Base-by-base conservation (phyloP, 2,888 invertebrate species). In the Druceiella hillmani region DNA sequence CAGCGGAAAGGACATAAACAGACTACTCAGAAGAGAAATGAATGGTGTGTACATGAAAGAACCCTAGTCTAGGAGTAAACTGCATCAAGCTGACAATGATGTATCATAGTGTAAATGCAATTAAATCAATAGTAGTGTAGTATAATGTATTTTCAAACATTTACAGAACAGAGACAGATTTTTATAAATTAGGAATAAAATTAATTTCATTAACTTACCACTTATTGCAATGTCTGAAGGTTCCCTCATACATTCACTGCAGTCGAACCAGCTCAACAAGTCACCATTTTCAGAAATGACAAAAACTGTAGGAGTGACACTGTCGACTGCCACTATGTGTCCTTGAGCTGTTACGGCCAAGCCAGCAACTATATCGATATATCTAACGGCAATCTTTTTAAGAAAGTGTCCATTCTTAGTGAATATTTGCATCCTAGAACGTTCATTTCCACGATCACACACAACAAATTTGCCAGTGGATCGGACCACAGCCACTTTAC, bases 341-440 rank as follows among this genome's bases (percentile, higher is more conserved):
- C 93, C 93, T 59, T 88, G 85, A 33, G 83, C 79, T 26, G 92
- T 93, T 27, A 97, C 93, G 28, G 94, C 94, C 57, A 97, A 69
- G 20, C 95, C 95, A 48, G 95, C 95, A 25, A 97, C 89, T 49
- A 89, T 89, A 58, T 89, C 89, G 55, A 89, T 88, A 64, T 88
- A 89, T 48, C 88, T 76, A 56, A 70, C 78, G 43, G 92, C 91
- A 47, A 95, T 95, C 66, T 95, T 95, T 66, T 91, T 91, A 55
- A 95, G 76, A 63, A 95, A 97, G 57, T 93, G 91, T 16, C 95
- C 95, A 58, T 86, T 92, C 57, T 90, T 91, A 26, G 91, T 93
- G 59, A 97, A 97, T 51, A 97, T 91, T 66, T 97, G 97, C 93
- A 97, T 94, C 40, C 95, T 83, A 1, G 93, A 93, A 37, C 95